Conservation (phyloP, 1,140 invertebrate genomes). For the Platorchestia sp. region DNA sequence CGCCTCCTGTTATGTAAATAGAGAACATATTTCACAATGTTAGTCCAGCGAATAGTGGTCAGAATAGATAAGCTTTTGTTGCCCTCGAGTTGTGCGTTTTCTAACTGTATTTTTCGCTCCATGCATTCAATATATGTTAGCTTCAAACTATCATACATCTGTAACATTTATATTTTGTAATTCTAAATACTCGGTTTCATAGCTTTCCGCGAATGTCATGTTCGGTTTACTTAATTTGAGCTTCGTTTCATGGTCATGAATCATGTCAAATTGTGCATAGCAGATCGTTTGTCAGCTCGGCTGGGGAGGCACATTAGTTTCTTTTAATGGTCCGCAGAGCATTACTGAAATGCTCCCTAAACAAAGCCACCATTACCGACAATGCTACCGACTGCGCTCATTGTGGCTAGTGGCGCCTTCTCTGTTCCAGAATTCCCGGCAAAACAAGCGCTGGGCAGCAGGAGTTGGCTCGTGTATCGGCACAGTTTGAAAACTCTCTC, state of each 20-base stretch:
- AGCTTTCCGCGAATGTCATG: neutral
- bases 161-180: neutral
- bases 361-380: conserved; percentile 35
- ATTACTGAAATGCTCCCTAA: conserved; percentile 50
- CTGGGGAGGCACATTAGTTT: conserved; percentile 37
- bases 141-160: neutral
- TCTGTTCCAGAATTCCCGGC: neutral
- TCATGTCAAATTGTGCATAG: conserved; percentile 42
- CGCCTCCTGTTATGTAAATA: neutral
- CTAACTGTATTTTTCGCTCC: neutral
- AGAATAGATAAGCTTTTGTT: neutral
- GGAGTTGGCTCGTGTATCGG: neutral
- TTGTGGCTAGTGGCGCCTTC: conserved; percentile 19
- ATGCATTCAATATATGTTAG: neutral
- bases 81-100: neutral
- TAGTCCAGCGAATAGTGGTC: neutral
- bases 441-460: neutral
- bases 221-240: neutral
- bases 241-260: conserved; percentile 3
- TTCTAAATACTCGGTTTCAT: neutral
- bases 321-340: conserved; percentile 45
- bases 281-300: neutral
- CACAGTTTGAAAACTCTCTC: neutral
- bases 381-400: neutral
- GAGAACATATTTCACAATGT: neutral